Evolutionary conservation across 2,888 invertebrate genomes (phyloP), one percentile per base, ranked within the genome.

Genomic region (Alentia gelatinosa): DNA sequence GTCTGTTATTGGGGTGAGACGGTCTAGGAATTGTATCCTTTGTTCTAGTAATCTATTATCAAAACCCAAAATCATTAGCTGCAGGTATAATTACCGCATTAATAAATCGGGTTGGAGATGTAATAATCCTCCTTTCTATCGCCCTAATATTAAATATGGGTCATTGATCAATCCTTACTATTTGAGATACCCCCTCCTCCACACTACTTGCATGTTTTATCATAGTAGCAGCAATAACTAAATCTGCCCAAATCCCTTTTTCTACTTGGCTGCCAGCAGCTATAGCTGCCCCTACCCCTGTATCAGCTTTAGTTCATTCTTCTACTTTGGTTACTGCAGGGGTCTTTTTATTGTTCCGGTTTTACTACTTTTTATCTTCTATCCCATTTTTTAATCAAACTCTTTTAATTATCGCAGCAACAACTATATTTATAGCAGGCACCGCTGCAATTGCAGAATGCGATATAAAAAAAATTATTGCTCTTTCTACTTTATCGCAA

Each of bases 241-340:
- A 98, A 96, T 98, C 98, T 93, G 98, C 98, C 95, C 98, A 98
- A 96, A 97, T 98, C 97, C 98, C 98, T 84, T 98, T 98, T 97
- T 97, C 97, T 92, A 97, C 97, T 83, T 98, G 98, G 94, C 96
- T 98, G 88, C 98, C 98, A 0, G 97, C 97, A 0, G 98, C 98
- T 75, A 98, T 98, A 96, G 97, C 97, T 0, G 98, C 98, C 79
- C 98, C 98, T 50, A 98, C 98, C 0, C 98, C 98, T 15, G 97
- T 98, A 91, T 97, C 97, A n/a, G 97, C 97, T 92, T 97, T 98
- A 96, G 97, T 97, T 93, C 97, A 98, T 97, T 98, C 98, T 92
- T 98, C 97, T 4, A 98, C 98, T 92, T 97, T 98, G 95, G 98
- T 98, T 0, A 98, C 98, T 19, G 98, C 98, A 0, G 98, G 98